Percentiles rank a stretch among this genome's conserved stretches.
Conservation (phyloP, 2,113 vertebrate genomes). For the Eonycteris spelaea region DNA sequence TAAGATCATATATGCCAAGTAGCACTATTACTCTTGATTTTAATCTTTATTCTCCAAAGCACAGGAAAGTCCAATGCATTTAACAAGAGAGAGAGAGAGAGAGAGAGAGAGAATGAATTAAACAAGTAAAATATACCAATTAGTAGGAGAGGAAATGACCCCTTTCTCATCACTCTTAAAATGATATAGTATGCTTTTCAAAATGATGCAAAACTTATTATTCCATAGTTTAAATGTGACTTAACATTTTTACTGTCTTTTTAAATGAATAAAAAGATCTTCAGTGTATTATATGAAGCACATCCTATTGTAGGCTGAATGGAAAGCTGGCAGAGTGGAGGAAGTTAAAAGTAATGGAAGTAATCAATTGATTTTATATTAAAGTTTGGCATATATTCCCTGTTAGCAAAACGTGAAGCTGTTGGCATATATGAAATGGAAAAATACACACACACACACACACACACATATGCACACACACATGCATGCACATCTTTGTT, state of each 20-base stretch:
- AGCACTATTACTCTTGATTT: not conserved
- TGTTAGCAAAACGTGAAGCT: not conserved
- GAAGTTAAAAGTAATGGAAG: not conserved
- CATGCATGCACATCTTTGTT: not conserved
- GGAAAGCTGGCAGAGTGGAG: not conserved
- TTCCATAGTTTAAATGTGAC: not conserved
- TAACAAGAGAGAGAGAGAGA: not conserved
- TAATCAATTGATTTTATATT: conserved; percentile 14
- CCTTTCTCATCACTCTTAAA: not conserved
- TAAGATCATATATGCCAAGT: not conserved
- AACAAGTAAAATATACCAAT: not conserved
- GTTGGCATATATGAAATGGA: not conserved
- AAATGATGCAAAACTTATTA: not conserved
- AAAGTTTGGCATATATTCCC: not conserved
- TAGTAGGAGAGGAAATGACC: not conserved
- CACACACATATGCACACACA: not conserved
- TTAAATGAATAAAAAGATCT: not conserved
- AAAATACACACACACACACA: not conserved
- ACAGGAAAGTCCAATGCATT: not conserved
- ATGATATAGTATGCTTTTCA: not conserved
- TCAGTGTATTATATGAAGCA: not conserved
- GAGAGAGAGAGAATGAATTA: not conserved
- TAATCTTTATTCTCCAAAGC: not conserved
- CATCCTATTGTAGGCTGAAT: not conserved
- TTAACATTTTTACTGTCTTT: not conserved